Conservation (phyloP, 1,140 invertebrate species). For the Ctenoplectra terminalis region DNA sequence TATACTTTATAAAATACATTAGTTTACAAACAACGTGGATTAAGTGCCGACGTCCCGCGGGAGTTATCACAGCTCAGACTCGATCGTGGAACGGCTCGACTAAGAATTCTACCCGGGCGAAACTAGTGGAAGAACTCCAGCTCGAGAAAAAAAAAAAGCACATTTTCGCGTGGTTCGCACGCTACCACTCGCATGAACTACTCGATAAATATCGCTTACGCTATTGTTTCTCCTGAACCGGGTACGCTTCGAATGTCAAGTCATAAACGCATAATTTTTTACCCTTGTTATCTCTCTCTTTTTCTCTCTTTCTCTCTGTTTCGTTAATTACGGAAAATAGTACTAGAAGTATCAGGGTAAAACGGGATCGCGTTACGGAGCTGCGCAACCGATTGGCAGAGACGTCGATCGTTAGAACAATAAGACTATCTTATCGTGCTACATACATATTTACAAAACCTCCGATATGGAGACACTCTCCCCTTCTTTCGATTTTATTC, state of each 20-base stretch:
- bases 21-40: slow-evolving; percentile 81
- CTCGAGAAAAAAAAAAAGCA: neutral
- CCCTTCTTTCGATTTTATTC: slow-evolving; percentile 58
- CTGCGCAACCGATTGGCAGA: slow-evolving; percentile 73
- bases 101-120: slow-evolving; percentile 35
- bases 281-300: too few relatives aligned
- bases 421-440: slow-evolving; percentile 81
- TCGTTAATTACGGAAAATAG: slow-evolving; percentile 19
- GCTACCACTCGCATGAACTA: slow-evolving; percentile 24
- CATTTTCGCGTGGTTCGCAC: slow-evolving; percentile 1
- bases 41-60: slow-evolving; percentile 77
- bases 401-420: slow-evolving; percentile 80
- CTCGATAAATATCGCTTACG: slow-evolving; percentile 16
- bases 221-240: neutral
- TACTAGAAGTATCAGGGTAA: slow-evolving; percentile 30
- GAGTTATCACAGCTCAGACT: slow-evolving; percentile 64
- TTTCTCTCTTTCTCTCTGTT: neutral
- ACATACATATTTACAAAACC: slow-evolving; percentile 82
- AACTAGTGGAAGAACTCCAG: slow-evolving; percentile 49
- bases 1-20: slow-evolving; percentile 81
- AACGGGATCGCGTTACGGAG: slow-evolving; percentile 62
- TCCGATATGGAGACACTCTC: slow-evolving; percentile 63
- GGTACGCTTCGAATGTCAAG: neutral
- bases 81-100: slow-evolving; percentile 71
- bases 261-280: neutral